Percentiles rank a stretch among this genome's conserved stretches.
These are phyloP conservation scores for Tetranychus truncatus DNA, from an alignment of 2,888 invertebrate genomes.

Conservation along the genomic window DNA sequence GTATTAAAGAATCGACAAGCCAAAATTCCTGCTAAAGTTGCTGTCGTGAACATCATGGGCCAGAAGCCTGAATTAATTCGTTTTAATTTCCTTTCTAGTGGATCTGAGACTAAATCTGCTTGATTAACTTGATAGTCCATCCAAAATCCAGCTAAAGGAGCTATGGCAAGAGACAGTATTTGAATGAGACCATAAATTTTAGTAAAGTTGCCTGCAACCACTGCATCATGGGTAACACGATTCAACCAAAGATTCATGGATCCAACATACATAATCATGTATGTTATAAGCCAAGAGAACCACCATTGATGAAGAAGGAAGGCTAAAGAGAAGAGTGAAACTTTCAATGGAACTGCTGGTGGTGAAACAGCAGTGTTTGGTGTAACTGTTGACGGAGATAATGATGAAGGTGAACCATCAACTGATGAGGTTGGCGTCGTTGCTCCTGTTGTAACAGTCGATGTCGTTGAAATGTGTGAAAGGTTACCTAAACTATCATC, in stretches of 20 bases:
- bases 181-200: constrained; percentile 25
- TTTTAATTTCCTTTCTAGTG: constrained; percentile 14
- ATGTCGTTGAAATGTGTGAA: neutral
- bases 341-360: constrained; percentile 19
- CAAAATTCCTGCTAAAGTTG: constrained; percentile 21
- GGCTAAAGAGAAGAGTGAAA: constrained; percentile 23
- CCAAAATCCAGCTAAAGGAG: constrained; percentile 25
- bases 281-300: constrained; percentile 27
- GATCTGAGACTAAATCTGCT: constrained; percentile 22
- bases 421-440: neutral
- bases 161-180: constrained; percentile 23
- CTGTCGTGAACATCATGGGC: constrained; percentile 26
- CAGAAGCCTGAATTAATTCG: constrained; percentile 23
- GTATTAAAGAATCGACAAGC: constrained; percentile 33
- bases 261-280: constrained; percentile 27
- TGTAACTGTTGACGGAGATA: no score
- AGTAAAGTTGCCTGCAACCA: constrained; percentile 14
- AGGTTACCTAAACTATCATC: neutral
- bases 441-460: neutral
- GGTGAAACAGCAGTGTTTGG: neutral
- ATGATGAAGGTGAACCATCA: neutral
- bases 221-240: constrained; percentile 21
- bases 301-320: constrained; percentile 26
- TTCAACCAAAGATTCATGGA: constrained; percentile 25
- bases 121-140: constrained; percentile 24